Conservation (phyloP, 2,797 vertebrate genomes). For the Synaphobranchus kaupii region DNA sequence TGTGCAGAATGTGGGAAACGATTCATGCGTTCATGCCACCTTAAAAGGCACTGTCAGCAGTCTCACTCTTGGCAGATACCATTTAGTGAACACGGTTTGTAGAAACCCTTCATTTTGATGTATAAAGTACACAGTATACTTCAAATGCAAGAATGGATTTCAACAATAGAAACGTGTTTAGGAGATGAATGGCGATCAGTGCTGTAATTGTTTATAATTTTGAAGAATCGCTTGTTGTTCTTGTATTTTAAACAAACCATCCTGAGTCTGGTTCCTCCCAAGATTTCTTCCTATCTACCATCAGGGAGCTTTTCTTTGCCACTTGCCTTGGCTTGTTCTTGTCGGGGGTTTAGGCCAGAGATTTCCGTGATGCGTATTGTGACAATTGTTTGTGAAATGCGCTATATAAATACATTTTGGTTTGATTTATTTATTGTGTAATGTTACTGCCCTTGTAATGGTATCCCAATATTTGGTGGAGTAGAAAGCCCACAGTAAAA, state of each 20-base stretch:
- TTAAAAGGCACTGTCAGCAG: conserved; percentile 26
- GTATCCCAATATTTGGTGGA: neutral
- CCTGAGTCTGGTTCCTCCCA: no score
- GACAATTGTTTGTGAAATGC: no score
- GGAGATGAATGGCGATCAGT: no score
- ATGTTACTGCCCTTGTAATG: neutral
- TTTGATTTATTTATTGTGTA: neutral
- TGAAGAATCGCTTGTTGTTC: neutral
- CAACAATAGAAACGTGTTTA: neutral
- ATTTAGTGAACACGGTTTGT: neutral
- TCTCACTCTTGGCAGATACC: conserved; percentile 7
- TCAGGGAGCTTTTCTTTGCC: no score
- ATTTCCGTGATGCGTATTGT: no score
- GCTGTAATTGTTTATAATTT: neutral
- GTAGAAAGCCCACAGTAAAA: neutral
- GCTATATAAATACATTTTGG: no score
- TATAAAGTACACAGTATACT: neutral
- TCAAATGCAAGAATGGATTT: neutral
- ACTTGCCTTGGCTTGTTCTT: no score
- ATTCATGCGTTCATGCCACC: conserved; percentile 17
- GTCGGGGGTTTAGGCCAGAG: no score
- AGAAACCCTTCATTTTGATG: neutral
- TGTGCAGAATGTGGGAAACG: conserved; percentile 19
- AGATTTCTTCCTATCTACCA: no score
- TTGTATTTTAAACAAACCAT: neutral